These are phyloP conservation scores for Luehdorfia chinensis DNA, from an alignment of 1,140 invertebrate genomes.

Conservation along the genomic window DNA sequence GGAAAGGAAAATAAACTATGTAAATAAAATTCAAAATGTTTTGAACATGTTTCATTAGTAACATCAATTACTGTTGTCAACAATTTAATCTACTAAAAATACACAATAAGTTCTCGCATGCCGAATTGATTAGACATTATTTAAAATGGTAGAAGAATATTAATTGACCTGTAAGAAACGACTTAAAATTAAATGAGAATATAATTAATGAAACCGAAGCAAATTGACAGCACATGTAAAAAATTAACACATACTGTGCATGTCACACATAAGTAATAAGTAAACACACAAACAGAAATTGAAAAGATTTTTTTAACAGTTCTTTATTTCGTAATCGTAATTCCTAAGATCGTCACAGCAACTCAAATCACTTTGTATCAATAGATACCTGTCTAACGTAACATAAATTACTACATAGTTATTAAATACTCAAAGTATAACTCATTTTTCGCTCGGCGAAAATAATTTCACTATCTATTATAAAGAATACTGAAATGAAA, in stretches of 20 bases:
- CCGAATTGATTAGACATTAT: constrained; percentile 24
- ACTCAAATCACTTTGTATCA: constrained; percentile 68
- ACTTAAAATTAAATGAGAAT: constrained; percentile 25
- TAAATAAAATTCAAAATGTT: constrained; percentile 33
- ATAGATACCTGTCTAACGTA: constrained; percentile 47
- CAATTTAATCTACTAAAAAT: constrained; percentile 52
- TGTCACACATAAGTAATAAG: constrained; percentile 1
- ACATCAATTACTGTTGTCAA: constrained; percentile 66
- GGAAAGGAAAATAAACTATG: constrained; percentile 27
- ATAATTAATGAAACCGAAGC: constrained; percentile 16
- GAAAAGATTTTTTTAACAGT: constrained; percentile 23
- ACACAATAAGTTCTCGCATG: constrained; percentile 34
- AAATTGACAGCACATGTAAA: constrained; percentile 11
- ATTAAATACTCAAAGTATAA: constrained; percentile 34
- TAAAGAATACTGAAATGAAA: constrained; percentile 55
- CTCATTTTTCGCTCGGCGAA: constrained; percentile 54
- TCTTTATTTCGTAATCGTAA: constrained; percentile 20
- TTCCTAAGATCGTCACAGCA: constrained; percentile 60
- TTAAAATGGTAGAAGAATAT: constrained; percentile 25
- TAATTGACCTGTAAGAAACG: constrained; percentile 37
- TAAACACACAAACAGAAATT: constrained; percentile 22
- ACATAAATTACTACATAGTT: constrained; percentile 47
- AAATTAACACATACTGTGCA: not conserved
- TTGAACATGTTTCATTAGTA: constrained; percentile 70
- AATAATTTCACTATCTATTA: constrained; percentile 50